Base-by-base conservation (phyloP, 1,140 invertebrate species). In the Luehdorfia chinensis region DNA sequence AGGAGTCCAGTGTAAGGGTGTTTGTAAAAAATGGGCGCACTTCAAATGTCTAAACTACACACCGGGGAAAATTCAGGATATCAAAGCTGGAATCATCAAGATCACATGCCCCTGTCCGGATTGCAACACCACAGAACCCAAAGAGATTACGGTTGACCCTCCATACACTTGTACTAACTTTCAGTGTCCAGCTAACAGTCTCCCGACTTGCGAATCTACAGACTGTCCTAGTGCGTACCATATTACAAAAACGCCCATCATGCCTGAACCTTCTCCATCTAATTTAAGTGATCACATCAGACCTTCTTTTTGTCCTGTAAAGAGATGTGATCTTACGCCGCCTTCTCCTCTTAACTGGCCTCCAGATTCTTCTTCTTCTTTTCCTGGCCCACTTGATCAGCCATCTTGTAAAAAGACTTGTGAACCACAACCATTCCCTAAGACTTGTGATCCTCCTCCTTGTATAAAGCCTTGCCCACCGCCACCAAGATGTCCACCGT, bases 21-120 rank as follows among this genome's bases (percentile, higher is more conserved):
- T 72, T 9, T 84, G 79, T 39, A 54, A 66, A 45, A 79, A 62
- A 53, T 84, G 79, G 79, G 70, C 60, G 1, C 77, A 84, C 45
- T 84, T 47, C 43, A 68, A 67, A 37, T 84, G 79, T 36, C 31
- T 84, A 1, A 67, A 75, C 27, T 84, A 66, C 15, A 73, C 67
- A 1, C 73, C 75, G 8, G 71, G 73, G 0, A 75, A 74, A 45
- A 72, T 84, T 7, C 32, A 66, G 2, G 76, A 80, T 18, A 70
- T 80, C n/a, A 75, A 72, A 45, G 52, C 53, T 2, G 73, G 73
- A 2, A 27, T 65, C 3, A 64, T 84, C 13, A 61, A 58, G 54
- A 47, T 84, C 0, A 67, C 44, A 0, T 84, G 79, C 7, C 79
- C 79, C 0, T 81, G 77, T 7, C 74, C 77, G 3, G 69, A 74